Evolutionary conservation across 2,797 vertebrate genomes (phyloP), one percentile per base, ranked within the genome.

Genomic region (Delichon dasypus): DNA sequence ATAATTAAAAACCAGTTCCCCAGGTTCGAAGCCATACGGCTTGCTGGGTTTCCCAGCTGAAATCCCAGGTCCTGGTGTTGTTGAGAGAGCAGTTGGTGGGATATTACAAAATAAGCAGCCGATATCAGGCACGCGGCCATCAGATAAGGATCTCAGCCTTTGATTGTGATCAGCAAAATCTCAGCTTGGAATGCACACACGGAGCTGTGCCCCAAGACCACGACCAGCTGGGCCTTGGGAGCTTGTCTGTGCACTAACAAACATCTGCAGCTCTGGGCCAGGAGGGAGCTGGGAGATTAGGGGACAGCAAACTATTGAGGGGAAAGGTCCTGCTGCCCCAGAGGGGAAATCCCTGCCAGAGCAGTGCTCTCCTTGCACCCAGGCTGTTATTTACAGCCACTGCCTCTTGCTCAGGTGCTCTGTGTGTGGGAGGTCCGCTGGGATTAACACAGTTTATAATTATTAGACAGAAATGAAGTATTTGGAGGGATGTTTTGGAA

Each of bases 141-240:
- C 80, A 82, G 95, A 89, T 91, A 94, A 91, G 58, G 81, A 95
- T 92, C 90, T 96, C 68, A 68, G 90, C 61, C 58, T 87, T 78
- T 54, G 66, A 78, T 9, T 85, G 62, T 40, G 84, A 88, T 89
- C 87, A 85, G 91, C 79, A 75, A 30, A 78, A 93, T 73, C 89
- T 78, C 58, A 10, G 2, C 42, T 30, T 67, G 90, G 96, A 94
- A 96, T 89, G 95, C 58, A 61, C 7, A 83, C 89, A 78, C 22
- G 25, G 23, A 83, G 68, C 81, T 48, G 58, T 36, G 89, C 94
- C 30, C 3, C 50, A 17, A 32, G 40, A 55, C 87, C 4, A 8
- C 40, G 3, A 12, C 2, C 13, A 7, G 90, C 72, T 38, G 78
- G 77, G 76, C 67, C 68, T 79, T 83, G 11, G 0, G 4, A 90